A percentile compares a stretch with the other conserved stretches of the same genome.
phyloP scores from a whole-genome alignment of 2,113 vertebrate genomes.

The Sinocyclocheilus grahami region DNA sequence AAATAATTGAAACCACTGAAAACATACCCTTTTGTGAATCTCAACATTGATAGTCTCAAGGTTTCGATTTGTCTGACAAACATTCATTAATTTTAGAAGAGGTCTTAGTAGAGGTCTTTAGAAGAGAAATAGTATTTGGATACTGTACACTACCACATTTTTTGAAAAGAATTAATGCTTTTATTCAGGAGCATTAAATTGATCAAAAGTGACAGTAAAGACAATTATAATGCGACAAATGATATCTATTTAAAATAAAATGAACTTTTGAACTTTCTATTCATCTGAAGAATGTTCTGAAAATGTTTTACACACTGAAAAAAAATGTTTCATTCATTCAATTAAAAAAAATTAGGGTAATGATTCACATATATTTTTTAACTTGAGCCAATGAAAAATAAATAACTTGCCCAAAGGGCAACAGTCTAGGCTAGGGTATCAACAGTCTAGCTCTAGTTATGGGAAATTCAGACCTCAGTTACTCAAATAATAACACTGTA shows the following conservation, averaged over 20 bases:
- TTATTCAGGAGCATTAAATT: not conserved
- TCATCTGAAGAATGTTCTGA: not conserved
- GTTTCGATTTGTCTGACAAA: conserved; percentile 90
- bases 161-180: too few relatives aligned
- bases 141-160: not conserved
- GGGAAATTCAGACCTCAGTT: not conserved
- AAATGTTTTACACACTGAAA: not conserved
- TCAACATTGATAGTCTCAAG: conserved; percentile 90
- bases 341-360: too few relatives aligned
- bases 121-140: conserved; percentile 20
- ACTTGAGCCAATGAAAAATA: too few relatives aligned
- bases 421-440: too few relatives aligned
- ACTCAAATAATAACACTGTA: not conserved
- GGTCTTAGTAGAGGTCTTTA: conserved; percentile 80
- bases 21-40: conserved; percentile 88
- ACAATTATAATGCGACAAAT: not conserved
- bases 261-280: not conserved
- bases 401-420: too few relatives aligned
- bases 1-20: not conserved
- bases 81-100: conserved; percentile 89
- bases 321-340: too few relatives aligned
- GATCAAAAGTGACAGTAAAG: not conserved
- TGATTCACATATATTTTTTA: too few relatives aligned
- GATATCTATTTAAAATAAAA: not conserved
- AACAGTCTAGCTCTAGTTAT: not conserved